Evolutionary conservation across 2,113 vertebrate species (phyloP).

Genomic region (Nycticryphes semicollaris): DNA sequence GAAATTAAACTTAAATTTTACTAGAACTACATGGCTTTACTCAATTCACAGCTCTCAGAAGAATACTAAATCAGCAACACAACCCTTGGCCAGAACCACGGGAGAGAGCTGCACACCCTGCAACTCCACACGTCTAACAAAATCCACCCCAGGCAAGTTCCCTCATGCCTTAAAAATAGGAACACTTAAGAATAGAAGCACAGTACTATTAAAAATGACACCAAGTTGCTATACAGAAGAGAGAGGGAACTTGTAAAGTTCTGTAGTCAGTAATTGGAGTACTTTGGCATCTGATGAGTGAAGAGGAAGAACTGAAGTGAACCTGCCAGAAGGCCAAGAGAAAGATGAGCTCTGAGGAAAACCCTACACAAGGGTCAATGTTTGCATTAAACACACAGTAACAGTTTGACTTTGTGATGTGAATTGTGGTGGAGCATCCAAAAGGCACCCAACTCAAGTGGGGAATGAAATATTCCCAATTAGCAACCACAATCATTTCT

Average conservation of each 20-base stretch:
- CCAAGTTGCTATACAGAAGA: neutral
- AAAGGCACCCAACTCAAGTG: neutral
- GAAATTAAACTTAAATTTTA: neutral
- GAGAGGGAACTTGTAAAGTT: neutral
- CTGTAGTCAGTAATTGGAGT: neutral
- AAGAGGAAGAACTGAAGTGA: neutral
- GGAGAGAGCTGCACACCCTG: neutral
- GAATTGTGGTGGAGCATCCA: neutral
- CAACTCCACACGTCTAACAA: neutral
- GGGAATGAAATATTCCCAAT: neutral
- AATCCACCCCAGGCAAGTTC: accelerated
- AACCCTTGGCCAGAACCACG: neutral
- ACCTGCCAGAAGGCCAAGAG: neutral
- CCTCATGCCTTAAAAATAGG: accelerated
- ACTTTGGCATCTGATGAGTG: neutral
- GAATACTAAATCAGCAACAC: neutral
- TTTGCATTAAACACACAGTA: neutral
- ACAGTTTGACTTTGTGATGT: neutral
- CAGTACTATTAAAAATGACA: neutral
- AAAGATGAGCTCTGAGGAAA: neutral
- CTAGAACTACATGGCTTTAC: neutral
- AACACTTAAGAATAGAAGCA: neutral
- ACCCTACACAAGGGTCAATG: no score
- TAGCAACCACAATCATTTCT: neutral
- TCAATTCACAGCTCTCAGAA: neutral